phyloP scores from a whole-genome alignment of 2,888 invertebrate species.

The Rhabditophanes sp. region DNA sequence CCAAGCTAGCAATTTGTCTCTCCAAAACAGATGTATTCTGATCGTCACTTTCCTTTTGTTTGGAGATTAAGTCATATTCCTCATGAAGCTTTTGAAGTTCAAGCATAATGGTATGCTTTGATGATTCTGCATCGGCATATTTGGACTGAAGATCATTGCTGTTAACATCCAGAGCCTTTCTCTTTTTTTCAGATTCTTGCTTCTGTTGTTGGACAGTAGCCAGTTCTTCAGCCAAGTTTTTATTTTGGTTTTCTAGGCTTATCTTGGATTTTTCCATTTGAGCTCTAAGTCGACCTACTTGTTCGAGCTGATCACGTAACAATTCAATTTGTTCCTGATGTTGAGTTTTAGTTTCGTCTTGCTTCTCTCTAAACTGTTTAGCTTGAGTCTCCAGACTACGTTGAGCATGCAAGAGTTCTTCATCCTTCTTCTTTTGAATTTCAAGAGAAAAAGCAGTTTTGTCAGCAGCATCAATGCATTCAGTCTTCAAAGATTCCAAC shows the following conservation, averaged over 20 bases:
- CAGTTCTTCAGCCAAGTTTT: constrained; percentile 75
- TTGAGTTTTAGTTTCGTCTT: constrained; percentile 72
- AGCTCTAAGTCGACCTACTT: constrained; percentile 22
- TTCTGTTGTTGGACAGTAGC: constrained; percentile 68
- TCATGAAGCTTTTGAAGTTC: constrained; percentile 56
- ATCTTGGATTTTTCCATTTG: constrained; percentile 23
- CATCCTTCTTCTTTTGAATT: constrained; percentile 67
- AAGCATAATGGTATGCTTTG: constrained; percentile 54
- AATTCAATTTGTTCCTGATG: constrained; percentile 72
- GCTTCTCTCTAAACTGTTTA: no score
- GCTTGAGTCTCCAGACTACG: no score
- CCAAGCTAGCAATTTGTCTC: constrained; percentile 67
- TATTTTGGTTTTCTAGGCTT: constrained; percentile 21
- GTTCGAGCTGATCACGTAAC: constrained; percentile 62
- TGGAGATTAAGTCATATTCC: constrained; percentile 66
- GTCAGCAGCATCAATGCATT: constrained; percentile 71
- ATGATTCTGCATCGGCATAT: constrained; percentile 56
- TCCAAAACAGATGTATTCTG: constrained; percentile 69
- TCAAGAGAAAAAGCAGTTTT: constrained; percentile 93
- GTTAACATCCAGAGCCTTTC: constrained; percentile 70
- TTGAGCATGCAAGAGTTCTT: no score
- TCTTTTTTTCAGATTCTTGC: constrained; percentile 76
- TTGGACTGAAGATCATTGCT: constrained; percentile 46
- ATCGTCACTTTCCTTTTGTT: constrained; percentile 68
- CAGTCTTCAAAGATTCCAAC: constrained; percentile 27